These are phyloP conservation scores for Chelidonichthys spinosus DNA, from an alignment of 2,797 vertebrate species.

Conservation along the genomic window DNA sequence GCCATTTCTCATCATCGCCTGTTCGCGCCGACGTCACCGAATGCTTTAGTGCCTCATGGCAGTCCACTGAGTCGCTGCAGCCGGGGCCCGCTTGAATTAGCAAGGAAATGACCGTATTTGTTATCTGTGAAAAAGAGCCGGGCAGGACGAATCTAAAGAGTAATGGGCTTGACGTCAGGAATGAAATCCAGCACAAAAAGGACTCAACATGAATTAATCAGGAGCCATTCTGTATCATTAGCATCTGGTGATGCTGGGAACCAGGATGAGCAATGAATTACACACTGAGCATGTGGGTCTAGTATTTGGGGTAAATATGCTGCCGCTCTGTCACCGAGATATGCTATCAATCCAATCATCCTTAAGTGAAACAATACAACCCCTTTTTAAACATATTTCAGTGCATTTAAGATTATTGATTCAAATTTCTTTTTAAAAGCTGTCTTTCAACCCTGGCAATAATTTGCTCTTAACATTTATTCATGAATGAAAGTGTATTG, in stretches of 20 bases:
- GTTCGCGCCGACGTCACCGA: slow-evolving; percentile 52
- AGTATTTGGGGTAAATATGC: slow-evolving; percentile 17
- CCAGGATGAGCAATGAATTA: slow-evolving; percentile 48
- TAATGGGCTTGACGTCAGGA: slow-evolving; percentile 85
- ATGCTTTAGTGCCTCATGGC: slow-evolving; percentile 70
- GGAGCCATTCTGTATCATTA: slow-evolving; percentile 83
- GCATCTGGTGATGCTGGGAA: slow-evolving; percentile 56
- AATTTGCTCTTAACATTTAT: not conserved
- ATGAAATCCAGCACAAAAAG: slow-evolving; percentile 72
- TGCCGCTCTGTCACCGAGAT: not conserved
- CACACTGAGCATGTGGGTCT: slow-evolving; percentile 31
- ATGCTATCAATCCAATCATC: not conserved
- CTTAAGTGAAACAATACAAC: not conserved
- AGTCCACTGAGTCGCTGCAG: slow-evolving; percentile 65
- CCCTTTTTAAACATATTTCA: not conserved
- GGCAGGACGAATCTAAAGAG: slow-evolving; percentile 87
- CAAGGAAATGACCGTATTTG: slow-evolving; percentile 78
- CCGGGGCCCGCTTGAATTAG: slow-evolving; percentile 68
- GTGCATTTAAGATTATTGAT: not conserved
- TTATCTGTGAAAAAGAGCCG: slow-evolving; percentile 82
- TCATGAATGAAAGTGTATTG: not conserved
- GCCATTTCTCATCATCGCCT: slow-evolving; percentile 81
- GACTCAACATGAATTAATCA: slow-evolving; percentile 89
- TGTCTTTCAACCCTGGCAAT: not conserved
- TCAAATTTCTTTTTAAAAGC: slow-evolving; percentile 3